These are phyloP conservation scores for Poecilia wingei DNA, from an alignment of 2,797 vertebrate genomes.

Conservation along the genomic window DNA sequence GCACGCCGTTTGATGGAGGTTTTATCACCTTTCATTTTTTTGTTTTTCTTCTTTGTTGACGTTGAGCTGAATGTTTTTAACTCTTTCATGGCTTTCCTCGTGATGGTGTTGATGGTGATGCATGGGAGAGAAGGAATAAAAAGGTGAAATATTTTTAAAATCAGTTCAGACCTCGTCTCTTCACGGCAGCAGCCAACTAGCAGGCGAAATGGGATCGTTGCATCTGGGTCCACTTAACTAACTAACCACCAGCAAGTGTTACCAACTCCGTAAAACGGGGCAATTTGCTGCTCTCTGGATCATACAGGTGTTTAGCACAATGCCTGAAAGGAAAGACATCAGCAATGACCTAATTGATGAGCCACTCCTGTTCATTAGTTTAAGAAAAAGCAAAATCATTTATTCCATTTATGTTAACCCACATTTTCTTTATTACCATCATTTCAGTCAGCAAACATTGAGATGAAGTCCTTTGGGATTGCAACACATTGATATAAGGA, in stretches of 20 bases:
- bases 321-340: not conserved
- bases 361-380: not conserved
- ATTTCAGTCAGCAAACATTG: too few species aligned
- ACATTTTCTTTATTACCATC: too few species aligned
- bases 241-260: not conserved
- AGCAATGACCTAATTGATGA: not conserved
- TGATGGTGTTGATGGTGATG: not conserved
- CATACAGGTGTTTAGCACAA: not conserved
- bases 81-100: not conserved
- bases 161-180: not conserved
- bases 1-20: not conserved
- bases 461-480: not conserved
- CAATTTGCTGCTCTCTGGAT: not conserved
- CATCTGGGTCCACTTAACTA: not conserved
- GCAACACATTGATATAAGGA: not conserved
- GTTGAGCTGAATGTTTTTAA: not conserved
- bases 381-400: too few species aligned
- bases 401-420: too few species aligned
- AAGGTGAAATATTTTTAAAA: not conserved
- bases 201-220: too few species aligned
- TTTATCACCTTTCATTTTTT: not conserved
- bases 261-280: not conserved
- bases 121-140: not conserved
- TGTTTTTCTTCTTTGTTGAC: not conserved
- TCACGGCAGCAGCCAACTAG: not conserved